Base-by-base conservation (phyloP, 1,140 invertebrate species). In the Babylonia areolata region DNA sequence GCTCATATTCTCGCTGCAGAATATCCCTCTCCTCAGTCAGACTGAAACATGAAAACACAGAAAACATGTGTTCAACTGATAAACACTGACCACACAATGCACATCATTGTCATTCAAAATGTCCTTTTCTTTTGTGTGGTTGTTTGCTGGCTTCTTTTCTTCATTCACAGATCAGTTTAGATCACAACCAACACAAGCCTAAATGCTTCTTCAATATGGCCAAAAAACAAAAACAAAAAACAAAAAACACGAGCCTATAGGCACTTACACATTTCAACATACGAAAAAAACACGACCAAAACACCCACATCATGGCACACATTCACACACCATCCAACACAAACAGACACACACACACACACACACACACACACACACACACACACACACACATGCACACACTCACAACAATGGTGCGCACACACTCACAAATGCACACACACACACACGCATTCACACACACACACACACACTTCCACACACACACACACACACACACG, bases 1-100 rank as follows among this genome's bases (percentile, higher is more conserved):
- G 88, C 17, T 89, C 87, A 89, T 92, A 94, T 84, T 95, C 94
- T 81, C 91, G 91, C 79, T 94, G 91, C 77, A 95, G 84, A 17
- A 94, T 84, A 87, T 92, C 92, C 87, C 92, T 93, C 87, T 95
- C 94, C 88, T 95, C 94, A 85, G 89, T 88, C 37, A 94, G 88
- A 85, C 94, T 94, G 84, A 20, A 90, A 89, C 46, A 51, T 51
- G 17, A 51, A 51, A 51, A 51, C 46, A 51, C 17, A n/a, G n/a
- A n/a, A n/a, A n/a, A n/a, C n/a, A n/a, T n/a, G n/a, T n/a, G n/a
- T n/a, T n/a, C n/a, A n/a, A n/a, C n/a, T n/a, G n/a, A n/a, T n/a
- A n/a, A n/a, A n/a, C n/a, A n/a, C n/a, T n/a, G n/a, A n/a, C n/a
- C n/a, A n/a, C n/a, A n/a, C n/a, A n/a, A n/a, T n/a, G n/a, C n/a